These are phyloP conservation scores for Lamellibrachia luymesi DNA, from an alignment of 1,140 invertebrate genomes.

Conservation along the genomic window DNA sequence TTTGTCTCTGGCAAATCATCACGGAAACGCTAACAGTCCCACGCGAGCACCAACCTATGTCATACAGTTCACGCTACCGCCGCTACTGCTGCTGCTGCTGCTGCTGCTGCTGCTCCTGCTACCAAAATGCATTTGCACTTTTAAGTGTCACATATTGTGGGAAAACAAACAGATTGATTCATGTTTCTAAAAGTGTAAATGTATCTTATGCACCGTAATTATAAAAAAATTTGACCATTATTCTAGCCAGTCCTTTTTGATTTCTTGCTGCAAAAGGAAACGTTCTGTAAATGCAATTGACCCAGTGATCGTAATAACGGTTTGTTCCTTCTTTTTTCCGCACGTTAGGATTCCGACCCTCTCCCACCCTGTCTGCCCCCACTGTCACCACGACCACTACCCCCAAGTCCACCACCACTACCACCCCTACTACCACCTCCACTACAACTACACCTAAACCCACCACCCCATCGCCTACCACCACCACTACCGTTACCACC, in stretches of 20 bases:
- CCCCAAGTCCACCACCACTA: neutral
- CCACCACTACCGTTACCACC: neutral
- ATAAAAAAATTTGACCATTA: neutral
- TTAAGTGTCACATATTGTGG: neutral
- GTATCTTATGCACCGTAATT: neutral
- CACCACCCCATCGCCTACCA: neutral
- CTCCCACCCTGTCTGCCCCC: neutral
- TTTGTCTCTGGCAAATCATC: neutral
- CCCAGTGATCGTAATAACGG: neutral
- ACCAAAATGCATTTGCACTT: neutral
- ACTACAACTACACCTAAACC: neutral
- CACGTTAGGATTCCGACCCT: neutral
- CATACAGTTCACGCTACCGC: neutral
- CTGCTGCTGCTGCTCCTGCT: neutral
- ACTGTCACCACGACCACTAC: neutral
- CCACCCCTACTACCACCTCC: neutral
- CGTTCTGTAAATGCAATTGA: neutral
- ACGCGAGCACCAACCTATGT: neutral
- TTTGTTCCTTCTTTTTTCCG: neutral
- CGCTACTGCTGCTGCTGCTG: neutral
- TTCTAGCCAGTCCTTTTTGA: neutral
- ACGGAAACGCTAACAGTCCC: neutral
- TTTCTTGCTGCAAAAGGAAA: neutral
- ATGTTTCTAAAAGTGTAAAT: neutral
- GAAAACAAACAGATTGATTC: neutral